Evolutionary conservation across 2,113 vertebrate species (phyloP).

Genomic region (Vidua macroura): DNA sequence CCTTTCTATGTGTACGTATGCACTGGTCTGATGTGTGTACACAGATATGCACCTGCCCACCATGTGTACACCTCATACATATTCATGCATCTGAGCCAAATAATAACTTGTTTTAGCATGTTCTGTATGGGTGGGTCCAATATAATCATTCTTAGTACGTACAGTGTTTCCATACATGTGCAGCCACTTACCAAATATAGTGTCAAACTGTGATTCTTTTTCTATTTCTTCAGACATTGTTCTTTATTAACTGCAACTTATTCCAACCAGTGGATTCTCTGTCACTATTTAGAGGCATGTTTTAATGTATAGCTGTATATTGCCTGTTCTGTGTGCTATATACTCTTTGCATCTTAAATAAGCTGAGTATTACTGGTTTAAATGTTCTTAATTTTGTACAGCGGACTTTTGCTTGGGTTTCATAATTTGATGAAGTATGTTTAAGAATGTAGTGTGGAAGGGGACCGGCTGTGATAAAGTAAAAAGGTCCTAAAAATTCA

Average conservation of each 20-base stretch:
- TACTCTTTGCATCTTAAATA: conserved; percentile 54
- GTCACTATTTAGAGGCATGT: conserved; percentile 62
- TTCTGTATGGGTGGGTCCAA: conserved; percentile 2
- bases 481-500: conserved; percentile 30
- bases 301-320: conserved; percentile 60
- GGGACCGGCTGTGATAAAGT: not conserved
- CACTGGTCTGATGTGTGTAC: not conserved
- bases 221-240: conserved; percentile 17
- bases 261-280: conserved; percentile 31
- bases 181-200: not conserved
- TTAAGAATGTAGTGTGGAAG: conserved; percentile 16
- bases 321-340: conserved; percentile 31
- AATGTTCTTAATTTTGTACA: conserved; percentile 42
- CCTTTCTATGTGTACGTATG: not conserved
- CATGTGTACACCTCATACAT: not conserved
- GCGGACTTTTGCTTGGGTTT: conserved; percentile 33
- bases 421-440: conserved; percentile 21
- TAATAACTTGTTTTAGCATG: not conserved
- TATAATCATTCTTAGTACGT: not conserved
- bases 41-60: not conserved
- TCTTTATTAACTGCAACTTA: conserved; percentile 34
- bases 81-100: not conserved
- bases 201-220: conserved; percentile 41
- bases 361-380: conserved; percentile 42
- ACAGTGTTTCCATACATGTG: conserved; percentile 10